Percentiles rank a stretch among this genome's conserved stretches.
Evolutionary conservation across 2,797 vertebrate species (phyloP).

Genomic region (Pangasius krempfi): DNA sequence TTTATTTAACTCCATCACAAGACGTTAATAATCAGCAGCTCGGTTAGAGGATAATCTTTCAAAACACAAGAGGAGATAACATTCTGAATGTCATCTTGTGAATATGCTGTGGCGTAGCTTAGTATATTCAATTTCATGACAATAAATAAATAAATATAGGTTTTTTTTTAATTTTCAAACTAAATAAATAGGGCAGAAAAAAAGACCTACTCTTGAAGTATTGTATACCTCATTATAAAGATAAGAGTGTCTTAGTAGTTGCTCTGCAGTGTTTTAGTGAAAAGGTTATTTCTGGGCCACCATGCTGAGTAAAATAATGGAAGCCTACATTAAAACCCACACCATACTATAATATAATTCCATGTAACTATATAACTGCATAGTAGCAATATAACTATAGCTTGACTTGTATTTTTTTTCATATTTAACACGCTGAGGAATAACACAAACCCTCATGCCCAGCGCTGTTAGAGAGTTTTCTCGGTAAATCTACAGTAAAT

Average conservation of each 20-base stretch:
- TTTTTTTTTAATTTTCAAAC: neutral
- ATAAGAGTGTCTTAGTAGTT: neutral
- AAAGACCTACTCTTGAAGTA: neutral
- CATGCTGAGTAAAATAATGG: neutral
- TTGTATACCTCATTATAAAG: neutral
- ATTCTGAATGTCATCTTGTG: neutral
- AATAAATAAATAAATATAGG: neutral
- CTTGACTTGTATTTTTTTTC: neutral
- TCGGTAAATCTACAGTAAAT: neutral
- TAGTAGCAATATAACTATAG: neutral
- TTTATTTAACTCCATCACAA: constrained; percentile 27
- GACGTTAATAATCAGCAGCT: neutral
- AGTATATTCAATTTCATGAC: neutral
- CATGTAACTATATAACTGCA: neutral
- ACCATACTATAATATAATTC: neutral
- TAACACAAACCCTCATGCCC: neutral
- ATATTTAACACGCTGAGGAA: neutral
- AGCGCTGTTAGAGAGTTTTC: neutral
- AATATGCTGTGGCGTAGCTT: neutral
- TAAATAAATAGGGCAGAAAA: neutral
- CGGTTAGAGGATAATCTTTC: neutral
- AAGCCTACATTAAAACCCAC: neutral
- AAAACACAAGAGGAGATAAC: neutral
- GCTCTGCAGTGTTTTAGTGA: neutral
- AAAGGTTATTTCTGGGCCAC: neutral